phyloP scores from a whole-genome alignment of 2,888 invertebrate species.

The Lordiphosa andalusiaca region DNA sequence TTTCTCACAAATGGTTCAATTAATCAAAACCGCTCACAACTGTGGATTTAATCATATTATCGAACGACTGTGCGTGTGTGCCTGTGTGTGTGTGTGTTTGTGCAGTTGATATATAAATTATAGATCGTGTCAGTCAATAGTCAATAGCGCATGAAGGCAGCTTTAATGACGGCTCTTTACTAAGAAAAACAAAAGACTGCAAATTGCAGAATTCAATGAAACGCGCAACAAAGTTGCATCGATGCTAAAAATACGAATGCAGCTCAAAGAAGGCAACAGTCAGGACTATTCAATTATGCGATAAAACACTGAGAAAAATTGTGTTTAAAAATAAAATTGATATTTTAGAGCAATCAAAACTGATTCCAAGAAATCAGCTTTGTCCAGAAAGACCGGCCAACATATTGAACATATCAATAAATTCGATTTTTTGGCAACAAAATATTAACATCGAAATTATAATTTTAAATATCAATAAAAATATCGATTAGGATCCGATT shows the following conservation, averaged over 20 bases:
- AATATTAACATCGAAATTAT: too few relatives aligned
- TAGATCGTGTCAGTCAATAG: conserved; percentile 61
- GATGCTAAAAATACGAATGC: conserved; percentile 26
- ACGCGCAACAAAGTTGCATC: neutral
- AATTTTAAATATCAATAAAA: too few relatives aligned
- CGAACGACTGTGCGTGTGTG: conserved; percentile 25
- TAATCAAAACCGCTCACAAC: conserved; percentile 64
- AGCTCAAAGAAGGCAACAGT: conserved; percentile 2
- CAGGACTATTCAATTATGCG: conserved; percentile 11
- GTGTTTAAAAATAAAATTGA: too few relatives aligned
- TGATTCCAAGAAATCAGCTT: too few relatives aligned
- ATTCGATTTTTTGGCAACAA: too few relatives aligned
- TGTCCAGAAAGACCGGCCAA: too few relatives aligned
- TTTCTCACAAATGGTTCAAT: conserved; percentile 67
- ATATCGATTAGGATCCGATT: too few relatives aligned
- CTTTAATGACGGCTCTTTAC: conserved; percentile 26
- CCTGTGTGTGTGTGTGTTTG: conserved; percentile 1
- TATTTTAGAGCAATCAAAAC: too few relatives aligned
- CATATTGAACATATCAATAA: too few relatives aligned
- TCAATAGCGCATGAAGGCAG: conserved; percentile 45
- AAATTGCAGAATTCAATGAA: conserved; percentile 4
- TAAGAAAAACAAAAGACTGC: conserved; percentile 7
- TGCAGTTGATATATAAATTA: conserved; percentile 64
- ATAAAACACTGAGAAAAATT: too few relatives aligned
- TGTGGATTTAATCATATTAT: conserved; percentile 68